phyloP scores from a whole-genome alignment of 2,888 invertebrate species.

The Hemistola chrysoprasaria region DNA sequence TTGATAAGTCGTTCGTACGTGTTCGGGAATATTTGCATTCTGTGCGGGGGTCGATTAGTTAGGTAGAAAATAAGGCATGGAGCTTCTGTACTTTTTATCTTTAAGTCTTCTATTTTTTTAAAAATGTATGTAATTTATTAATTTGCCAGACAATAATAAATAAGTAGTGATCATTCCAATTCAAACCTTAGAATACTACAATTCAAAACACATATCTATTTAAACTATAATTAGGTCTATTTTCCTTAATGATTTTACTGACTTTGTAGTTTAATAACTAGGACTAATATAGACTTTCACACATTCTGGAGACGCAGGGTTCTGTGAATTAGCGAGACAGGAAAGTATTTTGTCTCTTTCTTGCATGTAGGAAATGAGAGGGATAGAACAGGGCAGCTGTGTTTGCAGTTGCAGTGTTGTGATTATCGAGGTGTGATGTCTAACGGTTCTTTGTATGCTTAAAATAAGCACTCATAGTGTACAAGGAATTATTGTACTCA shows the following conservation, averaged over 20 bases:
- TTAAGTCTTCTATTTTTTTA: neutral
- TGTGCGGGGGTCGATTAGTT: constrained; percentile 37
- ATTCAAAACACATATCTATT: too few species aligned
- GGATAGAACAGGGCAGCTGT: constrained; percentile 48
- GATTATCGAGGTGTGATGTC: constrained; percentile 61
- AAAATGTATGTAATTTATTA: too few species aligned
- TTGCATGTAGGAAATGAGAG: constrained; percentile 27
- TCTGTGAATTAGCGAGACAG: constrained; percentile 59
- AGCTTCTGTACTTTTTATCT: constrained; percentile 21
- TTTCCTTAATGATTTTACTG: too few species aligned
- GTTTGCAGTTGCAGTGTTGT: constrained; percentile 40
- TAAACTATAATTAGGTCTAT: too few species aligned
- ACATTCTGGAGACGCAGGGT: constrained; percentile 32
- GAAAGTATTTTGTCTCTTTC: constrained; percentile 36
- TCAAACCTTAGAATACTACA: too few species aligned
- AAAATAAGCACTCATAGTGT: too few species aligned
- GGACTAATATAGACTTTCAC: constrained; percentile 4
- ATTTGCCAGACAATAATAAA: too few species aligned
- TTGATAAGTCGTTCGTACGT: constrained; percentile 69
- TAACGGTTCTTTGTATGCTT: constrained; percentile 48
- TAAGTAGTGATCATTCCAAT: too few species aligned
- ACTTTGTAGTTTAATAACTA: too few species aligned
- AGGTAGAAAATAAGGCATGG: constrained; percentile 19
- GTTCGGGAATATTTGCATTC: constrained; percentile 58
- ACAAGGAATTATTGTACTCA: too few species aligned